These are phyloP conservation scores for Bettongia penicillata DNA, from an alignment of 2,113 vertebrate species.

Conservation along the genomic window DNA sequence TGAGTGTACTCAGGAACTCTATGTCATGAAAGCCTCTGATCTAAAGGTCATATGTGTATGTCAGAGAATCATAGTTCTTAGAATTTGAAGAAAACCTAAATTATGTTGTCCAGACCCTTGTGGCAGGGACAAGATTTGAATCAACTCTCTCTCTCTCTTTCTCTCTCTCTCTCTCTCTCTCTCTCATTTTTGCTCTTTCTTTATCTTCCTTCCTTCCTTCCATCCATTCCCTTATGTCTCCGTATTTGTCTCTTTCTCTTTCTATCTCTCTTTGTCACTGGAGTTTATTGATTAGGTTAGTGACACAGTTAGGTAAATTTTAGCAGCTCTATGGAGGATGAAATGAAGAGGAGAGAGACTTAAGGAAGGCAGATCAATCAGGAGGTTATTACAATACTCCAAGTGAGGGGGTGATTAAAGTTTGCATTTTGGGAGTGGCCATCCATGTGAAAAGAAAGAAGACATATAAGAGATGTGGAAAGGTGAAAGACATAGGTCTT, in stretches of 20 bases:
- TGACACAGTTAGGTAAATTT: background rate
- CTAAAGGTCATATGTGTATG: background rate
- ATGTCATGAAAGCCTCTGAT: background rate
- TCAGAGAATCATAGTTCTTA: background rate
- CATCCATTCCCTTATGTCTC: background rate
- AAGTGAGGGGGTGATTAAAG: background rate
- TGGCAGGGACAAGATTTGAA: background rate
- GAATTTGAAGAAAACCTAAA: background rate
- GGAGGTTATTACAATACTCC: background rate
- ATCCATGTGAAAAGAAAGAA: background rate
- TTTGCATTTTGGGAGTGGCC: background rate
- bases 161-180: too few species aligned
- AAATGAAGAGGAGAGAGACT: background rate
- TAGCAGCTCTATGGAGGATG: background rate
- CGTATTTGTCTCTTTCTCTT: background rate
- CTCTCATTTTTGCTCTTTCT: accelerated
- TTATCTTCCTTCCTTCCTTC: background rate
- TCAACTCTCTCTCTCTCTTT: background rate
- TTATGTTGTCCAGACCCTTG: background rate
- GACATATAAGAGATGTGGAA: background rate
- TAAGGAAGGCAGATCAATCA: background rate
- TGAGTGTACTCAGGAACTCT: background rate
- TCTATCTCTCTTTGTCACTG: background rate
- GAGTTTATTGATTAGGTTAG: background rate
- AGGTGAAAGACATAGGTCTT: background rate